Evolutionary conservation across 64 coral and sea anemone genomes (phyloP).

Genomic region (Platygyra sinensis): DNA sequence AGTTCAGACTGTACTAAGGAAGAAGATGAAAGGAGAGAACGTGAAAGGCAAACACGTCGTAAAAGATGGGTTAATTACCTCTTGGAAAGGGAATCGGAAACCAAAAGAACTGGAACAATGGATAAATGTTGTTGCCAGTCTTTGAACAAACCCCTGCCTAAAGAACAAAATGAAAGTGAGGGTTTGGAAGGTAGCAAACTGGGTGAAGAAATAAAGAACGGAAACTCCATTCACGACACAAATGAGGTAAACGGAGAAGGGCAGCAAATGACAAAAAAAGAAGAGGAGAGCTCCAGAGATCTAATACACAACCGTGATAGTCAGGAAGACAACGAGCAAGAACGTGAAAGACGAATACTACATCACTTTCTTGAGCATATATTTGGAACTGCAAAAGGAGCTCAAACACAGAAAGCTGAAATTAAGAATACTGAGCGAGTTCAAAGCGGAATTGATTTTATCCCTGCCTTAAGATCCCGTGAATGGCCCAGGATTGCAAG

Average conservation of each 20-base stretch:
- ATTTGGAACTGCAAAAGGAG: neutral
- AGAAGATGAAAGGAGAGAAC: too few species aligned
- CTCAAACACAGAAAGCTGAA: neutral
- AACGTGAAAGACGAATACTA: neutral
- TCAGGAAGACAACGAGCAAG: neutral
- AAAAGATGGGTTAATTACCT: too few species aligned
- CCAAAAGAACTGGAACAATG: too few species aligned
- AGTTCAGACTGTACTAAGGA: too few species aligned
- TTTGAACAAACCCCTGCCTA: too few species aligned
- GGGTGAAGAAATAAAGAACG: neutral
- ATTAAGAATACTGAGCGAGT: neutral
- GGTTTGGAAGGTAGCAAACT: neutral
- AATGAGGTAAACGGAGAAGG: neutral
- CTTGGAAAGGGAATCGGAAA: too few species aligned
- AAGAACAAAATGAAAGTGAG: neutral
- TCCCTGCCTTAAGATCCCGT: constrained; percentile 50
- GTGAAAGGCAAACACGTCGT: too few species aligned
- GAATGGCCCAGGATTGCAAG: constrained; percentile 58
- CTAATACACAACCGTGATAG: neutral
- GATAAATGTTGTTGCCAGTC: too few species aligned
- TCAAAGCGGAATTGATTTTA: constrained; percentile 39
- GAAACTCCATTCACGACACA: neutral
- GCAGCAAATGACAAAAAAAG: neutral
- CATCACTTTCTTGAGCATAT: neutral
- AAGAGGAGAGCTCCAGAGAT: neutral